Evolutionary conservation across 2,113 vertebrate species (phyloP).

Genomic region (Tamias sibiricus): DNA sequence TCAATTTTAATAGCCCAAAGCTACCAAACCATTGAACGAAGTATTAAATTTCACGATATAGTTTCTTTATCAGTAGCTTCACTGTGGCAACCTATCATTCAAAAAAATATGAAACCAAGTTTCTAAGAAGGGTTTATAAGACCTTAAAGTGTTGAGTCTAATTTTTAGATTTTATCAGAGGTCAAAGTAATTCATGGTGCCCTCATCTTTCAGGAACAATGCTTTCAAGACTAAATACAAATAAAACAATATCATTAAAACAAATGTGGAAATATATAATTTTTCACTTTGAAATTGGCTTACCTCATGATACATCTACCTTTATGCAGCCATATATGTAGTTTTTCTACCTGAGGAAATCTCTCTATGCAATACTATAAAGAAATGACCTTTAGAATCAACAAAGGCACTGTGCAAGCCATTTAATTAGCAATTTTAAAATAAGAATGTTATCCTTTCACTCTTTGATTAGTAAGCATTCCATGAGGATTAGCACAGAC

Average conservation of each 20-base stretch:
- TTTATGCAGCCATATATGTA: not conserved
- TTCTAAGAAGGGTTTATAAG: constrained; percentile 80
- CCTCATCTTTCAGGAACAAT: constrained; percentile 59
- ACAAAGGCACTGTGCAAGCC: not conserved
- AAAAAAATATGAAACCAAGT: constrained; percentile 66
- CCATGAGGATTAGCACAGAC: not conserved
- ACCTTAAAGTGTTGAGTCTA: constrained; percentile 69
- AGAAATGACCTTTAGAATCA: not conserved
- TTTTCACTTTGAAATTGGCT: not conserved
- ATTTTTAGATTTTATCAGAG: constrained; percentile 72
- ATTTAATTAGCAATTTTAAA: not conserved
- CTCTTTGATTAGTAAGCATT: not conserved
- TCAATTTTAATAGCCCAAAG: constrained; percentile 79
- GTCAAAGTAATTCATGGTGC: constrained; percentile 67
- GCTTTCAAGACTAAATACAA: not conserved
- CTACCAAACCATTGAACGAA: constrained; percentile 71
- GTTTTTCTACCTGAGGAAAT: not conserved
- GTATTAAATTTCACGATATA: constrained; percentile 81
- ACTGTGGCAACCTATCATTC: constrained; percentile 64
- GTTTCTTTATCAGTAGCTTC: constrained; percentile 71
- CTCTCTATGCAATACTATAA: not conserved
- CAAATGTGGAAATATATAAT: not conserved
- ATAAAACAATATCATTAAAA: constrained; percentile 37
- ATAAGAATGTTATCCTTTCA: not conserved
- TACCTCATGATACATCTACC: not conserved